Conservation (phyloP, 2,888 invertebrate genomes). For the Xanthia icteritia region DNA sequence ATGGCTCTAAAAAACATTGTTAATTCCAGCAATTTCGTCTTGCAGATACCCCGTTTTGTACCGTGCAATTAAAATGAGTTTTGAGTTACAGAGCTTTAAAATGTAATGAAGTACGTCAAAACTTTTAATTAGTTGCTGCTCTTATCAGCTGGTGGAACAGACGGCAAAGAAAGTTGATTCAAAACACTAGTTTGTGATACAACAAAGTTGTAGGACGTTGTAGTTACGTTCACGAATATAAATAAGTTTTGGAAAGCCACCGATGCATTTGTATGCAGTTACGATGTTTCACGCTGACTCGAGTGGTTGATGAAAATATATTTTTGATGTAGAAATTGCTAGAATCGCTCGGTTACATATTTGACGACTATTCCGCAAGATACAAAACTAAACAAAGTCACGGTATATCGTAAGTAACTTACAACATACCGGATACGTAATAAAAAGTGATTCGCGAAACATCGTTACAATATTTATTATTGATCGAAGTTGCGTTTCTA, state of each 20-base stretch:
- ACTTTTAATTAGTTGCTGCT: conserved; percentile 63
- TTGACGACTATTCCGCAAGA: not conserved
- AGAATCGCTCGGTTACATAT: not conserved
- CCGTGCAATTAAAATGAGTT: conserved; percentile 31
- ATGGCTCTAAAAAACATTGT: conserved; percentile 40
- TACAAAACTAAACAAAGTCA: not conserved
- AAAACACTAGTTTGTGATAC: conserved; percentile 57
- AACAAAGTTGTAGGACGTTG: conserved; percentile 48
- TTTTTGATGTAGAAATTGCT: not conserved
- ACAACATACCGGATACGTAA: not conserved
- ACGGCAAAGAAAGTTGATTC: conserved; percentile 60
- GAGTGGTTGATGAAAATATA: conserved; percentile 12
- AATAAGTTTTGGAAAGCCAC: conserved; percentile 55
- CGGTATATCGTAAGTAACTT: not conserved
- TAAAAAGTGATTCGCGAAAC: not conserved
- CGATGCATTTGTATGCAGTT: conserved; percentile 55
- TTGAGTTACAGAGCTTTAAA: conserved; percentile 54
- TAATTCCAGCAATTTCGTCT: conserved; percentile 32
- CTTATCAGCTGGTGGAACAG: conserved; percentile 47
- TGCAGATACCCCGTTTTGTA: conserved; percentile 41
- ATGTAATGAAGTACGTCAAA: conserved; percentile 49
- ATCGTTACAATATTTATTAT: conserved; percentile 32
- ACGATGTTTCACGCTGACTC: conserved; percentile 27
- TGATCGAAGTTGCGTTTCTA: conserved; percentile 37
- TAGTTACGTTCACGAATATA: conserved; percentile 50